Conservation (phyloP, 2,797 vertebrate genomes). For the Rallus crepitans region DNA sequence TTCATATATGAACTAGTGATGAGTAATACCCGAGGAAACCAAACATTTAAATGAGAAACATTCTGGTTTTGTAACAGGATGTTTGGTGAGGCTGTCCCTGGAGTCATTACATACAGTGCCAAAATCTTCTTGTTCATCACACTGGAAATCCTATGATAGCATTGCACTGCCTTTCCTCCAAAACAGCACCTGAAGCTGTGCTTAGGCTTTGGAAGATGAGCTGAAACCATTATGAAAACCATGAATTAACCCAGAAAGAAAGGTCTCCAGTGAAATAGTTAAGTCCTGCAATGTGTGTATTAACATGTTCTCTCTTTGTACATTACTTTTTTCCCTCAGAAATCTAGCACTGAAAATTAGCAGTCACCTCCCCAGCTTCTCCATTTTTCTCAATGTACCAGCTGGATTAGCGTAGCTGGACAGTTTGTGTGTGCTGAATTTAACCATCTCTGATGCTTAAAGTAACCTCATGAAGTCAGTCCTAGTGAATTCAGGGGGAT, state of each 20-base stretch:
- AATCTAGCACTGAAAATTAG: background rate
- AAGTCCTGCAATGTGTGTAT: background rate
- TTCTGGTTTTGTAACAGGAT: background rate
- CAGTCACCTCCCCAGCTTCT: background rate
- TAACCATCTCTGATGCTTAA: background rate
- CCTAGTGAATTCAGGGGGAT: accelerated
- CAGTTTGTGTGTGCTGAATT: background rate
- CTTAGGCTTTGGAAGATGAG: background rate
- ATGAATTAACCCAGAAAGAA: background rate
- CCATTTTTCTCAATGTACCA: background rate
- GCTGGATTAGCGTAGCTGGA: background rate
- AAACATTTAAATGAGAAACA: background rate
- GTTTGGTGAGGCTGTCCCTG: background rate
- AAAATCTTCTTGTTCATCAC: background rate
- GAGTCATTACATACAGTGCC: background rate
- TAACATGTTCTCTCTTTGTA: background rate
- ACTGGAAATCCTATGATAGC: background rate
- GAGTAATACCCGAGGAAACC: background rate
- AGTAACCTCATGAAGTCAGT: background rate
- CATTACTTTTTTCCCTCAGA: background rate
- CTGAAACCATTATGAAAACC: background rate
- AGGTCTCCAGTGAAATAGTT: background rate
- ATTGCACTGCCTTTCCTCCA: background rate
- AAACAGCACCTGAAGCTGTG: background rate
- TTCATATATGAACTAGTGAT: background rate